phyloP scores from a whole-genome alignment of 2,113 vertebrate species.

The Atherinomorus stipes region DNA sequence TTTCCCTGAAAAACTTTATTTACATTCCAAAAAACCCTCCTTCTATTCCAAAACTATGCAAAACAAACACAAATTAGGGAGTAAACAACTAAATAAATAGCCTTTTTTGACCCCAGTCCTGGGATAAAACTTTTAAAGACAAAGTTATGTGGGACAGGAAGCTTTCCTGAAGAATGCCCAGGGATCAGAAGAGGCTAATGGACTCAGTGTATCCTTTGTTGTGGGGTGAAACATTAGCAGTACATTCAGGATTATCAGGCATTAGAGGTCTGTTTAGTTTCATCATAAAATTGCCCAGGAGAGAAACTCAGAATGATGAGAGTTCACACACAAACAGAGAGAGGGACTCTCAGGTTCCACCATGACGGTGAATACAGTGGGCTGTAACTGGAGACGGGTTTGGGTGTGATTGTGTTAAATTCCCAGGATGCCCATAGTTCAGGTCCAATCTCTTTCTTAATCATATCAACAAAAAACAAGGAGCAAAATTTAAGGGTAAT shows the following conservation, averaged over 20 bases:
- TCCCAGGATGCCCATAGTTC: slow-evolving; percentile 42
- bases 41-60: slow-evolving; percentile 16
- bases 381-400: slow-evolving; percentile 73
- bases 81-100: slow-evolving; percentile 19
- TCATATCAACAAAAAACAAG: background rate
- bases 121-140: slow-evolving; percentile 13
- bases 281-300: slow-evolving; percentile 61
- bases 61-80: slow-evolving; percentile 15
- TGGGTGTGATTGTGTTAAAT: slow-evolving; percentile 47
- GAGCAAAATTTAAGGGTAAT: background rate
- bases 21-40: slow-evolving; percentile 10
- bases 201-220: slow-evolving; percentile 66
- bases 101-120: slow-evolving; percentile 24
- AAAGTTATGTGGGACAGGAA: slow-evolving; percentile 50
- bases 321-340: slow-evolving; percentile 55
- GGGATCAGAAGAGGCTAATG: slow-evolving; percentile 51
- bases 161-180: slow-evolving; percentile 49
- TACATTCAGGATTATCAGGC: slow-evolving; percentile 59
- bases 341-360: slow-evolving; percentile 71
- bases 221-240: slow-evolving; percentile 70
- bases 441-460: background rate
- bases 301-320: slow-evolving; percentile 53
- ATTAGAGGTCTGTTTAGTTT: slow-evolving; percentile 55
- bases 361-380: slow-evolving; percentile 49
- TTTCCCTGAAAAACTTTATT: slow-evolving; percentile 19